Conservation (phyloP, 2,797 vertebrate genomes). For the Urocyon cinereoargenteus region DNA sequence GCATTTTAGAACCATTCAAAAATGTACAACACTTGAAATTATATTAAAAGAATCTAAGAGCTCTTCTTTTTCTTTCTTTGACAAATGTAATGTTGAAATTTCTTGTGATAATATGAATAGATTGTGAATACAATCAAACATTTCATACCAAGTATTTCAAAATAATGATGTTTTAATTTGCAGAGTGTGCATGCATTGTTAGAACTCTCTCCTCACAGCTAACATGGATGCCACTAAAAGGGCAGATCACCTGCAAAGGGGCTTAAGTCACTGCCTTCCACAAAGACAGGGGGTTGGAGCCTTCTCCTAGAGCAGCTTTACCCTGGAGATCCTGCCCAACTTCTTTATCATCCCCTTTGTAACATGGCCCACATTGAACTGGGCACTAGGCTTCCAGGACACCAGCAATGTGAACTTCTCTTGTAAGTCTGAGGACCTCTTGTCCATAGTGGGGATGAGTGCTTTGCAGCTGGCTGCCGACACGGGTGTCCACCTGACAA, state of each 20-base stretch:
- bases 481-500: not conserved
- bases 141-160: constrained; percentile 56
- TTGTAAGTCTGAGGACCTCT: too few species aligned
- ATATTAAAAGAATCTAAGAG: constrained; percentile 57
- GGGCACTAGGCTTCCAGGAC: not conserved
- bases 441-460: not conserved
- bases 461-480: not conserved
- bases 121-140: not conserved
- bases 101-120: constrained; percentile 19
- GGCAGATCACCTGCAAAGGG: not conserved
- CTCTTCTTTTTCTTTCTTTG: constrained; percentile 57
- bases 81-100: constrained; percentile 51
- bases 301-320: not conserved
- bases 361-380: not conserved
- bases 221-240: not conserved
- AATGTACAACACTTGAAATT: constrained; percentile 64
- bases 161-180: constrained; percentile 56
- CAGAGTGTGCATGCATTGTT: not conserved
- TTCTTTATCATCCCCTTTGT: not conserved
- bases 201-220: not conserved
- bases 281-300: not conserved
- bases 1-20: constrained; percentile 61
- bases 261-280: not conserved
- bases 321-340: not conserved
- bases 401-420: not conserved